These are phyloP conservation scores for Agrochola macilenta DNA, from an alignment of 2,888 invertebrate species.

Conservation along the genomic window DNA sequence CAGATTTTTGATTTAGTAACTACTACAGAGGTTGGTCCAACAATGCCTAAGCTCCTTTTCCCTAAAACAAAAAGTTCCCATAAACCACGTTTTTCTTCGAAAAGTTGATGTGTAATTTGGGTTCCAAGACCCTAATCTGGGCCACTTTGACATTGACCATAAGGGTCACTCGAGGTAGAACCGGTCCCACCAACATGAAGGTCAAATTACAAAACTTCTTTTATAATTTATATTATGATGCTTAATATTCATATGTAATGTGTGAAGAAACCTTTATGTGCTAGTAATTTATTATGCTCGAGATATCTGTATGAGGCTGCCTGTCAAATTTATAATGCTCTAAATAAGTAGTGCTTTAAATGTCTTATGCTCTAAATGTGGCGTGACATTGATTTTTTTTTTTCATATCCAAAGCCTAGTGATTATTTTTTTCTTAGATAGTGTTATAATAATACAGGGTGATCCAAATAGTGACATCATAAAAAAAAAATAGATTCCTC, in stretches of 20 bases:
- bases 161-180: conserved; percentile 21
- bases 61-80: not conserved
- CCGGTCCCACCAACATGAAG: conserved; percentile 55
- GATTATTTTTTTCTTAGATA: not conserved
- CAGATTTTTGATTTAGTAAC: not conserved
- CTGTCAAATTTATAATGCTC: conserved; percentile 22
- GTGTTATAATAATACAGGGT: not conserved
- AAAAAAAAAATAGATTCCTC: no score
- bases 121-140: conserved; percentile 46
- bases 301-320: not conserved
- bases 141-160: conserved; percentile 57
- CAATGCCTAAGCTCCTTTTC: not conserved
- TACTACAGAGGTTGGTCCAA: not conserved
- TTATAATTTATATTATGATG: conserved; percentile 54
- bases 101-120: not conserved
- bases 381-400: conserved; percentile 10
- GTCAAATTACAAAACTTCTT: conserved; percentile 63
- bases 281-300: conserved; percentile 9
- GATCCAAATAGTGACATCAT: no score
- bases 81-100: not conserved
- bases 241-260: conserved; percentile 22
- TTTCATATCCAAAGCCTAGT: not conserved
- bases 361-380: conserved; percentile 10
- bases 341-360: conserved; percentile 4
- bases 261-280: conserved; percentile 31